Base-by-base conservation (phyloP, 2,888 invertebrate genomes). In the Temnothorax ravouxi region DNA sequence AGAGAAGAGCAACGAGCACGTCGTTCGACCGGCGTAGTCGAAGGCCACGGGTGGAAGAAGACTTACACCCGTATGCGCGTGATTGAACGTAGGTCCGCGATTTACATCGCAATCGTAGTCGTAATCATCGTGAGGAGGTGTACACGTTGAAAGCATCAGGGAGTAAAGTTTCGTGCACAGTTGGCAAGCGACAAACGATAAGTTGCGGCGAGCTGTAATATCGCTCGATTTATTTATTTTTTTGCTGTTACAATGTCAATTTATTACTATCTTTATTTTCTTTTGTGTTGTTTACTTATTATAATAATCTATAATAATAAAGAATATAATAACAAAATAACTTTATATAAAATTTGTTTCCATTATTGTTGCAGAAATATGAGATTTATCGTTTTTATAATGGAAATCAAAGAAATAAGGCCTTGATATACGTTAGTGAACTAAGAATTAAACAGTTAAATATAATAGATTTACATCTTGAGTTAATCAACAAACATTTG, bases 91-190 rank as follows among this genome's bases (percentile, higher is more conserved):
- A 89, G 90, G 87, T 85, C 90, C 91, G 91, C 92, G 94, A 94
- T 94, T 94, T 93, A 94, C 94, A 93, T 94, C 92, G 93, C 92
- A 92, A 93, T 92, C 92, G 93, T 89, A 87, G 91, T 91, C 92
- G 93, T 93, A 93, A 93, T 93, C 93, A 93, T 91, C 92, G 89
- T 86, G 89, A 90, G 80, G 84, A 90, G 86, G 88, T 87, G 85
- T 86, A 87, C 84, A 85, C 83, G 83, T 75, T 81, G 87, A 85
- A 80, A 47, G n/a, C n/a, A n/a, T n/a, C 59, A 80, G 79, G 50
- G 59, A 50, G 4, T 80, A 61, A 80, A 8, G 79, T 34, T n/a
- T 50, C 5, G 59, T 47, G n/a, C 79, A 80, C 59, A 80, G n/a
- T 59, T 52, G 79, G 34, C 72, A 25, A 50, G 75, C 34, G 34